Evolutionary conservation across 2,888 invertebrate species (phyloP), one percentile per base, ranked within the genome.

Genomic region (Pterobdella sp.): DNA sequence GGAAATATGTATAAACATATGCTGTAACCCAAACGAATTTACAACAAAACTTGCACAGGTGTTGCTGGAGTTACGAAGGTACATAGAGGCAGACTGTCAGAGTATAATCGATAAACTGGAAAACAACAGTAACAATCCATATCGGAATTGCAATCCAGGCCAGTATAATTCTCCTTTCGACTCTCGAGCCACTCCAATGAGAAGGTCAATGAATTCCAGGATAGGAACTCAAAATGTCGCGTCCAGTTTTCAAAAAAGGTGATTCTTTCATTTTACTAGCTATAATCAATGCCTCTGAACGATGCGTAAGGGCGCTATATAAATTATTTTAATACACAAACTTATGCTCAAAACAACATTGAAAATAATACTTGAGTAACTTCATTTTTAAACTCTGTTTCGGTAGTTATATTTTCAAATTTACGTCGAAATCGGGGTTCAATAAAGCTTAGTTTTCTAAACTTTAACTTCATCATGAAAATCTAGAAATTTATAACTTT

Each of bases 121-220:
- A 3, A 22, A 56, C 60, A 18, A 26, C 60, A 56, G 18, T 3
- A 56, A 3, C 60, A 56, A 7, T 26, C 60, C 60, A 42, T 42
- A 14, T 18, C 18, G 42, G 10, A 42, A n/a, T n/a, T n/a, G n/a
- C n/a, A n/a, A n/a, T n/a, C n/a, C n/a, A n/a, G n/a, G n/a, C n/a
- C n/a, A n/a, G n/a, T n/a, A n/a, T n/a, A n/a, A n/a, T n/a, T 42
- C 49, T 42, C 22, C 60, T 26, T 56, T 56, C n/a, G 60, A 56
- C 14, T 7, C 60, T 26, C 7, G 60, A 14, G 60, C n/a, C 10
- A 3, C 10, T 3, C 60, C n/a, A 14, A 22, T 56, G n/a, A 22
- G 60, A 3, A 56, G 60, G 60, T 56, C 60, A 4, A 4, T 56
- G 60, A 4, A 14, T 26, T 18, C 60, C 60, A 56, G 60, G 26